Percentiles rank a stretch among this genome's conserved stretches.
These are phyloP conservation scores for Myrmecophaga tridactyla DNA, from an alignment of 2,113 vertebrate genomes.

Conservation along the genomic window DNA sequence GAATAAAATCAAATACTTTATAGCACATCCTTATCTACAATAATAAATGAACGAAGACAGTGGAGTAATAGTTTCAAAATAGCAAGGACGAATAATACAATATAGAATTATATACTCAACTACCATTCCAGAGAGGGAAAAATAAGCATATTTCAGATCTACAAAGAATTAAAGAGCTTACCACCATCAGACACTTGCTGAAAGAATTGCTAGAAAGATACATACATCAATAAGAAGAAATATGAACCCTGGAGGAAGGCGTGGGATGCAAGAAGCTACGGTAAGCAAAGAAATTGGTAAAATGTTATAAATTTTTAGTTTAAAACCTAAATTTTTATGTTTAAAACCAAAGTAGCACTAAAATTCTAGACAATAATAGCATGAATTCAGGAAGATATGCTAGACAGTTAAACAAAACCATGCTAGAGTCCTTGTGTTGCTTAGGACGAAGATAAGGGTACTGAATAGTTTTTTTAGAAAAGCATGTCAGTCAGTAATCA, in stretches of 20 bases:
- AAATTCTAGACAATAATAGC: conserved; percentile 13
- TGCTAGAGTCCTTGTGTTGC: neutral
- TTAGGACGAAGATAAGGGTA: neutral
- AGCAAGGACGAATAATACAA: conserved; percentile 7
- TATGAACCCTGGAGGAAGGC: neutral
- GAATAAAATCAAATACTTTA: conserved; percentile 17
- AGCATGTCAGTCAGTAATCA: neutral
- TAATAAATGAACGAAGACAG: conserved; percentile 27
- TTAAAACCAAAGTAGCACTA: neutral
- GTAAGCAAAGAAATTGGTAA: conserved; percentile 54
- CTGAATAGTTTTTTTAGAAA: neutral
- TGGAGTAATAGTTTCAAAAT: neutral
- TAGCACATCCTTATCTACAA: neutral
- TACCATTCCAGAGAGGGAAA: conserved; percentile 41
- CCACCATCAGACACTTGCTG: conserved; percentile 11
- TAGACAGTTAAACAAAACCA: conserved; percentile 8
- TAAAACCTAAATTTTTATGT: neutral
- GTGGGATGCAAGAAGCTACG: conserved; percentile 12
- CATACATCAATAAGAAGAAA: conserved; percentile 33
- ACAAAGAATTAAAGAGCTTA: conserved; percentile 56
- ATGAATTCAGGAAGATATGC: neutral
- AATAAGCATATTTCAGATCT: conserved; percentile 36
- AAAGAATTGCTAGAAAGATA: conserved; percentile 50
- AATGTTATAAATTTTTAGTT: conserved; percentile 13
- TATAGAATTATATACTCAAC: conserved; percentile 34